Base-by-base conservation (phyloP, 1,140 invertebrate species). In the Augochlora pura region DNA sequence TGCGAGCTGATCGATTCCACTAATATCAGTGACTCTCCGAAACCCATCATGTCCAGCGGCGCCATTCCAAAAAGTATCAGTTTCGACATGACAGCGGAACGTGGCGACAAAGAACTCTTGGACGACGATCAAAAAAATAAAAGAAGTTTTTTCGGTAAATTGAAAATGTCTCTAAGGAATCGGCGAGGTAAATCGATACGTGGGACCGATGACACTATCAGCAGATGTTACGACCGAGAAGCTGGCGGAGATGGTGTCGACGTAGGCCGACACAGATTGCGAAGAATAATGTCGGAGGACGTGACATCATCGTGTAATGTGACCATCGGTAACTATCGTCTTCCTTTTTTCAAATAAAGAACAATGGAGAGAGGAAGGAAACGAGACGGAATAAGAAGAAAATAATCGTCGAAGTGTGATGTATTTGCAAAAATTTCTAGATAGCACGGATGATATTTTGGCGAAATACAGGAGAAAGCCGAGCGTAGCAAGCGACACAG, bases 11-110 rank as follows among this genome's bases (percentile, higher is more conserved):
- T 85, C 49, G 90, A 91, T 66, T 84, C 69, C 23, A 12, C 23
- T 57, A 39, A 18, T 0, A 62, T 75, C 2, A 86, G 72, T 62
- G 82, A 80, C 49, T 83, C 80, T 8, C 25, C 90, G 10, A 96
- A 96, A 89, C 93, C 94, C 0, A 93, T 88, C 18, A 93, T 94
- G 18, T 96, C 96, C 0, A 97, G 96, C 0, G 97, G 97, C 9
- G 96, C 97, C 1, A 98, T 98, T 89, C 97, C 97, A 10, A 98
- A 98, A 92, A 98, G 97, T 86, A 98, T 98, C 82, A 98, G 96
- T 88, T 98, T 98, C 88, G 97, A 98, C 93, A 97, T 97, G 91
- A 97, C 96, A 6, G 97, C 97, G 1, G 97, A 98, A 87, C 96
- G 97, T 80, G 95, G 95, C 3, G 96, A 96, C 84, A 95, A 96